Evolutionary conservation across 2,888 invertebrate genomes (phyloP), one percentile per base, ranked within the genome.

Genomic region (Dynastes tityus): DNA sequence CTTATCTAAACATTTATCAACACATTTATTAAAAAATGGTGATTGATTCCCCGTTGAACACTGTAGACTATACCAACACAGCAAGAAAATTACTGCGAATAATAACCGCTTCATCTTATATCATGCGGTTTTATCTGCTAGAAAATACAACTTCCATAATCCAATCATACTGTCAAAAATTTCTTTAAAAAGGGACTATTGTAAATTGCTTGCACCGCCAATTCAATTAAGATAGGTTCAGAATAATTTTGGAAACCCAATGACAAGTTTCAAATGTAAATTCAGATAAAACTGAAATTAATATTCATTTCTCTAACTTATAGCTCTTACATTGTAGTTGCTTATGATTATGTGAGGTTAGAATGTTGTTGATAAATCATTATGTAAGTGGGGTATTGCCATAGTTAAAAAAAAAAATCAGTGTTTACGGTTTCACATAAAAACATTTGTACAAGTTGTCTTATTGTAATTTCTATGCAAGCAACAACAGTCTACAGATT

Each of bases 41-140:
- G 78, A 78, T 27, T 64, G 65, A 65, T 78, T 45, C 29, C 78
- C 78, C 22, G 74, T 29, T n/a, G 78, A 78, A 29, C 73, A 61
- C 11, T 74, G 5, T 40, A 32, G 32, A 32, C 65, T 37, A 16
- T 9, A 45, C 32, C 55, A 45, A 6, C 63, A 63, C 27, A 77
- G 29, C 9, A 51, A 58, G 27, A 73, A 64, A 16, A 55, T 37
- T 49, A 65, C 16, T 32, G 16, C 13, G 8, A 74, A 49, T 32
- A 74, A 11, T 51, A 22, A 27, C 55, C 65, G 37, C 45, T 53
- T 78, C 73, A 73, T 78, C 67, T 22, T 73, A 64, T 45, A 13
- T 61, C 4, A 51, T 11, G n/a, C 1, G 8, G 6, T 16, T 16
- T 2, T 22, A 55, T 22, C n/a, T 55, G 22, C 22, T 22, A 22